Evolutionary conservation across 2,797 vertebrate species (phyloP), one percentile per base, ranked within the genome.

Genomic region (Sebastes taczanowskii): DNA sequence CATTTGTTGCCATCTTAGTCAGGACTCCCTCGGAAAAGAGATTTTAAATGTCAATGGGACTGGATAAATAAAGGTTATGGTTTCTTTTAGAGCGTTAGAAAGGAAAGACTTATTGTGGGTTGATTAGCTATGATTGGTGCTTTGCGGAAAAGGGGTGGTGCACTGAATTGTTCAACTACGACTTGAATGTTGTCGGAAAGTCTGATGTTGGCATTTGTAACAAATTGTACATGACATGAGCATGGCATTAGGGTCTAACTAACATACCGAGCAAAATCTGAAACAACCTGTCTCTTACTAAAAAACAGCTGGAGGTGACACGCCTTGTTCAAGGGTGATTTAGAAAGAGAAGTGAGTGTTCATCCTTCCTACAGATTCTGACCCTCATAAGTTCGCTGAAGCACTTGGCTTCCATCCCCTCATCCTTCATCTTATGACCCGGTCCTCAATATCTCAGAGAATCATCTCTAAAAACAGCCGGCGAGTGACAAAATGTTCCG

Each of bases 401-500:
- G 56, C 29, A 7, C 20, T 58, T 9, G n/a, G 22, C 35, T 55
- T 56, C 32, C 7, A 55, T 42, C 20, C 6, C n/a, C 9, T 53
- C 11, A 18, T 49, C 25, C 22, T 61, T 62, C 18, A 42, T 38
- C 61, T 35, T 32, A 32, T 30, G 49, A 78, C 20, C 30, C 8
- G 18, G n/a, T 52, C 49, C 49, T 53, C 7, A 11, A 5, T 38
- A 61, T 58, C 58, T 42, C 53, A 77, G 18, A 34, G 30, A 13
- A 35, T 10, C 58, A 20, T 56, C 25, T 72, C 7, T 56, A 7
- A 35, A 55, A 59, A 23, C 9, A 2, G 0, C 74, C 62, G 29
- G 30, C n/a, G 5, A 32, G 32, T 59, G 49, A 71, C 66, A 61
- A 29, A 73, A 74, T 25, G 63, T 66, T 75, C 72, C 42, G n/a